Evolutionary conservation across 53 echinoderm and acorn worm genomes (phyloP).

Genomic region (Mesocentrotus franciscanus): DNA sequence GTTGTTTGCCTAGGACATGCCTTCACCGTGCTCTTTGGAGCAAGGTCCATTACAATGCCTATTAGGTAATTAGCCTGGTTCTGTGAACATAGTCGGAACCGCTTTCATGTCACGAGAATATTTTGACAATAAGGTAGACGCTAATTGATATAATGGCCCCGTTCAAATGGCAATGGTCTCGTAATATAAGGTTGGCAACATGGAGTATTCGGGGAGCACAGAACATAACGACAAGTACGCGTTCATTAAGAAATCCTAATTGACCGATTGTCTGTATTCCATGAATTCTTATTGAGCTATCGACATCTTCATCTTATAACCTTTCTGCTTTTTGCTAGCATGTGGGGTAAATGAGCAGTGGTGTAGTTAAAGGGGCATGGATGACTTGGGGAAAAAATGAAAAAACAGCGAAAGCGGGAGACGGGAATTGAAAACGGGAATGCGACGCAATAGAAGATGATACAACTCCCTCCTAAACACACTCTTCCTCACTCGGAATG

Average conservation of each 20-base stretch:
- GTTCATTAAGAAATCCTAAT: background rate
- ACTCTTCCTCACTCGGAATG: too few species aligned
- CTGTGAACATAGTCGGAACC: constrained; percentile 27
- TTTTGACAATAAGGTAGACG: constrained; percentile 46
- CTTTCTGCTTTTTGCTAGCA: background rate
- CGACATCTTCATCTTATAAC: background rate
- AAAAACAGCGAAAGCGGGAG: too few species aligned
- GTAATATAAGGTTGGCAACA: background rate
- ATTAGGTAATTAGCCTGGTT: constrained; percentile 55
- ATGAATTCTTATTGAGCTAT: background rate
- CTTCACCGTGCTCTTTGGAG: background rate
- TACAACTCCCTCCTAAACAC: too few species aligned
- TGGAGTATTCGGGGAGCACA: background rate
- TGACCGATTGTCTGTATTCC: background rate
- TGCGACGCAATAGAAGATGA: too few species aligned
- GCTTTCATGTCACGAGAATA: constrained; percentile 42
- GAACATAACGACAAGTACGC: background rate
- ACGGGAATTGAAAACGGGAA: too few species aligned
- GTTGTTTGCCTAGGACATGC: background rate
- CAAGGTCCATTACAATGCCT: constrained; percentile 45
- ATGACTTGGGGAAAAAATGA: too few species aligned
- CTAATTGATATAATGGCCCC: constrained; percentile 60
- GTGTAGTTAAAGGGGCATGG: too few species aligned
- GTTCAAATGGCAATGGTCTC: background rate
- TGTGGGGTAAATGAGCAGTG: background rate